phyloP scores from a whole-genome alignment of 2,797 vertebrate species.

The Acomys russatus region DNA sequence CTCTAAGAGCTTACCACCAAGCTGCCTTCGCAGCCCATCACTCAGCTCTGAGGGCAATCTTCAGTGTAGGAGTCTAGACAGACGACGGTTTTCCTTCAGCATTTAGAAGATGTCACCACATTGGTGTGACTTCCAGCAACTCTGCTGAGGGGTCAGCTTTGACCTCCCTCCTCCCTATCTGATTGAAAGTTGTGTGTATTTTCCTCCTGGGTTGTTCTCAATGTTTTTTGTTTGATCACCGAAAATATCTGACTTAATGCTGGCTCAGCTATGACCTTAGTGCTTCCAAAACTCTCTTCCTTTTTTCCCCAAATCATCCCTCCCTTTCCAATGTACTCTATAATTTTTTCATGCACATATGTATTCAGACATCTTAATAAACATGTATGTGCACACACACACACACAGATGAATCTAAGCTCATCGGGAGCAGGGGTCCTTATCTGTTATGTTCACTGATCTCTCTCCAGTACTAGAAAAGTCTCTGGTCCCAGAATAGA shows the following conservation, averaged over 20 bases:
- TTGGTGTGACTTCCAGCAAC: neutral
- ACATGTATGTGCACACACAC: rapidly evolving
- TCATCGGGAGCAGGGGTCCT: neutral
- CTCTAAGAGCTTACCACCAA: neutral
- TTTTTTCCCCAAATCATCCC: neutral
- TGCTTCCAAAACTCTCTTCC: neutral
- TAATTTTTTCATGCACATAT: neutral
- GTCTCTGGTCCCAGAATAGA: neutral
- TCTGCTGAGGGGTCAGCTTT: neutral
- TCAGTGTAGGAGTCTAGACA: neutral
- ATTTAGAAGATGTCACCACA: neutral
- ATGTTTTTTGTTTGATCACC: neutral
- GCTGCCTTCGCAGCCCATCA: no score
- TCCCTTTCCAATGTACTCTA: neutral
- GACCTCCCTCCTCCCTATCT: neutral
- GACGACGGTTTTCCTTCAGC: neutral
- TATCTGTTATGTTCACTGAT: neutral
- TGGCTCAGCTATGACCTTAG: neutral
- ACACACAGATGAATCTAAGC: neutral
- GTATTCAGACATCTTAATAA: neutral
- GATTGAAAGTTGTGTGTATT: neutral
- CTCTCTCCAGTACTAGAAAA: neutral
- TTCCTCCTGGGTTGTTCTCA: neutral
- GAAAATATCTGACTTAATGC: neutral
- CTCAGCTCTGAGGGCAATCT: neutral